Evolutionary conservation across 2,113 vertebrate genomes (phyloP).

Genomic region (Morone saxatilis): DNA sequence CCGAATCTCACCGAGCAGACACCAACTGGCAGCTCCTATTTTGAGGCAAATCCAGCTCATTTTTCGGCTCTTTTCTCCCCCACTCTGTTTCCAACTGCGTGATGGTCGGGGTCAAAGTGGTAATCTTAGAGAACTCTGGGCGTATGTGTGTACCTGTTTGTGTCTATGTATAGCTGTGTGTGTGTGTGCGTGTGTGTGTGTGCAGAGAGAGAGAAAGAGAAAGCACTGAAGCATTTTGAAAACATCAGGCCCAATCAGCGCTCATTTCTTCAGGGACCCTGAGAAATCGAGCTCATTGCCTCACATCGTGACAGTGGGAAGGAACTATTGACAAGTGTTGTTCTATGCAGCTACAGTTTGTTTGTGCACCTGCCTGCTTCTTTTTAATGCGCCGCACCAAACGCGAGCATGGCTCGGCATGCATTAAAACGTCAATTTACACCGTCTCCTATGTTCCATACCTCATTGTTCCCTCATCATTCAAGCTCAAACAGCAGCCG

Average conservation of each 20-base stretch:
- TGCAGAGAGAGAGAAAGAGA: conserved; percentile 7
- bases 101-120: conserved; percentile 34
- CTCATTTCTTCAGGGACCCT: conserved; percentile 69
- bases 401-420: conserved; percentile 38
- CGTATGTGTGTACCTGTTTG: neutral
- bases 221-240: conserved; percentile 61
- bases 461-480: conserved; percentile 16
- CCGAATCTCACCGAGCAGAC: conserved; percentile 40
- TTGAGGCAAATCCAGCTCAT: conserved; percentile 20
- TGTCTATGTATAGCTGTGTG: neutral
- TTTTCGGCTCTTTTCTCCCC: neutral
- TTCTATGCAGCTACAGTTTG: conserved; percentile 43
- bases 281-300: conserved; percentile 65
- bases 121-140: conserved; percentile 17
- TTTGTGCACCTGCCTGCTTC: conserved; percentile 66
- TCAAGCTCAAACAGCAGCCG: conserved; percentile 24
- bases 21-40: conserved; percentile 42
- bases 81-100: conserved; percentile 16
- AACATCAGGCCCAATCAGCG: conserved; percentile 75
- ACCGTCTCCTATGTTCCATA: neutral
- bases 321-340: conserved; percentile 37
- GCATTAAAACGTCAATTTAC: conserved; percentile 14
- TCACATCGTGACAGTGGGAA: conserved; percentile 52
- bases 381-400: conserved; percentile 10
- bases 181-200: neutral